Evolutionary conservation across 2,888 invertebrate species (phyloP).

Genomic region (Tetramorium bicarinatum): DNA sequence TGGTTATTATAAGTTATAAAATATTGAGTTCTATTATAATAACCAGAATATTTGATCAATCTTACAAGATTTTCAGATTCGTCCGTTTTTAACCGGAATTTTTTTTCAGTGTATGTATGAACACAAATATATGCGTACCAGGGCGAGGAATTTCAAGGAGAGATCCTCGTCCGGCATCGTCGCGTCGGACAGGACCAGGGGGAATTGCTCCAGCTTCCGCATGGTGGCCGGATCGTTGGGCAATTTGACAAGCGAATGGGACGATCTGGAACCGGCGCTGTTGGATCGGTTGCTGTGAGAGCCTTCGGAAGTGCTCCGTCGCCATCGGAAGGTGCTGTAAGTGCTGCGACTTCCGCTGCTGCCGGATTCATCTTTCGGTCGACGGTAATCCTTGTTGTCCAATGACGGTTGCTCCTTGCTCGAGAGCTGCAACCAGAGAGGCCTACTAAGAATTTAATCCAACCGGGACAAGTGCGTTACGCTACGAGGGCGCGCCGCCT

Average conservation of each 20-base stretch:
- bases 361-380: slow-evolving; percentile 75
- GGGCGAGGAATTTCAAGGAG: slow-evolving; percentile 84
- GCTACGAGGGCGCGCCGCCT: not conserved
- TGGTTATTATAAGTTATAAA: too few species aligned
- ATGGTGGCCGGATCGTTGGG: slow-evolving; percentile 71
- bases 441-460: slow-evolving; percentile 77
- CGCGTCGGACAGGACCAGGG: slow-evolving; percentile 80
- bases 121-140: slow-evolving; percentile 79
- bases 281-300: slow-evolving; percentile 70
- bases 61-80: too few species aligned
- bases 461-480: slow-evolving; percentile 54
- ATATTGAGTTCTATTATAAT: too few species aligned
- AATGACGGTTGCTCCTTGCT: slow-evolving; percentile 75
- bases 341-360: slow-evolving; percentile 56
- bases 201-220: slow-evolving; percentile 82
- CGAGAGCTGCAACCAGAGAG: slow-evolving; percentile 78
- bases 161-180: slow-evolving; percentile 83
- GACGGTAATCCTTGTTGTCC: slow-evolving; percentile 73
- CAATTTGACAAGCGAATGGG: slow-evolving; percentile 58
- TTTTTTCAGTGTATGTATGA: not conserved
- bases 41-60: too few species aligned
- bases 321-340: slow-evolving; percentile 81
- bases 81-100: too few species aligned
- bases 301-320: slow-evolving; percentile 76
- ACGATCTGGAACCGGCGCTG: slow-evolving; percentile 70